These are phyloP conservation scores for Sarcophaga rosellei DNA, from an alignment of 2,888 invertebrate genomes.

Conservation along the genomic window DNA sequence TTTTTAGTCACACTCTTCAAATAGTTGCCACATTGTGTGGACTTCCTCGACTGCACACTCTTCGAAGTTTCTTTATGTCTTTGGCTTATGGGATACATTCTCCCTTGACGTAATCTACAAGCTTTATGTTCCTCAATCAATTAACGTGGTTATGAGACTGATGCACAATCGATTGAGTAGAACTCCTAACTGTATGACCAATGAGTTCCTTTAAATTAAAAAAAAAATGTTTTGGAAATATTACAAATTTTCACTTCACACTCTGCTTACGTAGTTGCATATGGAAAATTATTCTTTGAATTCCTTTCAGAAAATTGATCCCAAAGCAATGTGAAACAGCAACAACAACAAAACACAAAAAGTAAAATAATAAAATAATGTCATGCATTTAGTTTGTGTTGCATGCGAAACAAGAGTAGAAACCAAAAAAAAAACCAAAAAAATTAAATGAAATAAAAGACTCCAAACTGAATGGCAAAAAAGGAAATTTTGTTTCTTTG, in stretches of 20 bases:
- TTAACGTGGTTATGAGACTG: too few species aligned
- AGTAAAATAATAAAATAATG: conserved; percentile 60
- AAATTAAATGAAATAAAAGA: conserved; percentile 24
- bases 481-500: conserved; percentile 63
- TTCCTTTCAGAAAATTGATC: conserved; percentile 77
- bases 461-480: conserved; percentile 43
- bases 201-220: too few species aligned
- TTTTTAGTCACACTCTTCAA: too few species aligned
- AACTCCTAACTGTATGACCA: too few species aligned
- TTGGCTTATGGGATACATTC: too few species aligned
- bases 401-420: conserved; percentile 5
- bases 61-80: too few species aligned
- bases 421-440: background rate
- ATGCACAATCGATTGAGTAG: too few species aligned
- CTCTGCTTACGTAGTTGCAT: conserved; percentile 19
- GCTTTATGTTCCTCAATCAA: too few species aligned
- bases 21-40: too few species aligned
- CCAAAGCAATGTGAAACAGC: conserved; percentile 71
- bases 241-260: background rate
- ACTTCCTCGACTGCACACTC: too few species aligned
- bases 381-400: conserved; percentile 58
- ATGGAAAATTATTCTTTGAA: conserved; percentile 33
- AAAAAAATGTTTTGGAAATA: background rate
- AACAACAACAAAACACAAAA: background rate
- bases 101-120: too few species aligned